phyloP scores from a whole-genome alignment of 2,797 vertebrate species.

The Pipistrellus kuhlii region DNA sequence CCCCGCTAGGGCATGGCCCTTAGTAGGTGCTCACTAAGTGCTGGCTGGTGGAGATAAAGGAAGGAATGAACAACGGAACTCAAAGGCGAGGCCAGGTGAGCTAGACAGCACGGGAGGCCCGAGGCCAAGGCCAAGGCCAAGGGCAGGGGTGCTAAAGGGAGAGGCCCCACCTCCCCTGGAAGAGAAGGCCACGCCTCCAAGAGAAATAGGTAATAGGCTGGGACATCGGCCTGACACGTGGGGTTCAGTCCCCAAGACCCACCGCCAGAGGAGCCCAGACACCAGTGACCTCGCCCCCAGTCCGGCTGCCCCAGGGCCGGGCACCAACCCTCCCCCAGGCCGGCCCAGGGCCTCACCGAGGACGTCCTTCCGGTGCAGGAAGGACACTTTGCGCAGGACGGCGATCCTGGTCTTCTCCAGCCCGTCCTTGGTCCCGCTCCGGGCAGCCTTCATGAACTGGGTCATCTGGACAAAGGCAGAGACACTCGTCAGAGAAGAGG shows the following conservation, averaged over 20 bases:
- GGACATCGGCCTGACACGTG: accelerated
- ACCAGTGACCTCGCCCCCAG: not conserved
- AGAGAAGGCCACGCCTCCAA: not conserved
- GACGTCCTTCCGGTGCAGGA: constrained; percentile 92
- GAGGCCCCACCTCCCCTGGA: not conserved
- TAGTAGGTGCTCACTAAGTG: not conserved
- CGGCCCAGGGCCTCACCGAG: constrained; percentile 86
- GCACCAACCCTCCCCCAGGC: accelerated
- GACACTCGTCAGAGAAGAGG: not conserved
- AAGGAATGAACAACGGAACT: not conserved
- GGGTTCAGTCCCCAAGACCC: not conserved
- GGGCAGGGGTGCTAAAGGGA: not conserved
- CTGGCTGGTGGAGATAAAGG: not conserved
- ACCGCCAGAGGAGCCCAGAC: not conserved
- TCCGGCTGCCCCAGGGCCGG: not conserved
- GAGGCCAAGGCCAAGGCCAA: not conserved
- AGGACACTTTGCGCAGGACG: constrained; percentile 93
- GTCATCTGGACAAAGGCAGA: constrained; percentile 89
- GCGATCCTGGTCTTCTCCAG: constrained; percentile 94
- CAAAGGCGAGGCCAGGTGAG: not conserved
- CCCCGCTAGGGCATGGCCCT: not conserved
- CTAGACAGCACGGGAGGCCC: accelerated
- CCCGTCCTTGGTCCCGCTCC: constrained; percentile 92
- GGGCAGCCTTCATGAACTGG: constrained; percentile 94
- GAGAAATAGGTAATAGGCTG: not conserved